Evolutionary conservation across 2,888 invertebrate genomes (phyloP), one percentile per base, ranked within the genome.

Genomic region (Chrysolina americana): DNA sequence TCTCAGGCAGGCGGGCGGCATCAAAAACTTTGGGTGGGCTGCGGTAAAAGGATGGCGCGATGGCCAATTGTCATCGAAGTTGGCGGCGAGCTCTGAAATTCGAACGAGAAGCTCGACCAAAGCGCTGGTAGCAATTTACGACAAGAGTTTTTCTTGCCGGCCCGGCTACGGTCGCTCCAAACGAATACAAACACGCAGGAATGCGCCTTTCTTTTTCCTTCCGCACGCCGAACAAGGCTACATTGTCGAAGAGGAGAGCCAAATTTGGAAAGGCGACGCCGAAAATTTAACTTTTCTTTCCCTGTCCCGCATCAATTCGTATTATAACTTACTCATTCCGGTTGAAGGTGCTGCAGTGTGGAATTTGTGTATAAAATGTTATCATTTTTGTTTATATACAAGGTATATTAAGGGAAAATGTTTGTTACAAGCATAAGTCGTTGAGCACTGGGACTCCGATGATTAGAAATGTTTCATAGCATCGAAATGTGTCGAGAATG

Each of bases 41-140:
- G 75, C 71, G 75, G 71, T 28, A 65, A 48, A 75, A 71, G 48
- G 48, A n/a, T 48, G 48, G 53, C 68, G 65, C 69, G 56, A 69
- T 36, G 69, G 77, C 76, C 78, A 80, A 80, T 80, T 80, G 80
- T 80, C 77, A 70, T 76, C 69, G 74, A 68, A 71, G 75, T 77
- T 59, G 59, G 59, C 74, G 78, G 70, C 75, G 66, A 74, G 74
- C 74, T 76, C 76, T 77, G 76, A 77, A 80, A 80, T 76, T 77
- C 76, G 78, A 78, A 78, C 76, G 76, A 75, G 77, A 74, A 78
- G 76, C 71, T 75, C 76, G 66, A 78, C 72, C 74, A 75, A 71
- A 65, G 69, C 36, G 75, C 70, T 71, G 76, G 73, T 74, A 70
- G 70, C 75, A 71, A 78, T 75, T 68, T 78, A 75, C 62, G 75